phyloP scores from a whole-genome alignment of 2,888 invertebrate species.

The Spodoptera littoralis region DNA sequence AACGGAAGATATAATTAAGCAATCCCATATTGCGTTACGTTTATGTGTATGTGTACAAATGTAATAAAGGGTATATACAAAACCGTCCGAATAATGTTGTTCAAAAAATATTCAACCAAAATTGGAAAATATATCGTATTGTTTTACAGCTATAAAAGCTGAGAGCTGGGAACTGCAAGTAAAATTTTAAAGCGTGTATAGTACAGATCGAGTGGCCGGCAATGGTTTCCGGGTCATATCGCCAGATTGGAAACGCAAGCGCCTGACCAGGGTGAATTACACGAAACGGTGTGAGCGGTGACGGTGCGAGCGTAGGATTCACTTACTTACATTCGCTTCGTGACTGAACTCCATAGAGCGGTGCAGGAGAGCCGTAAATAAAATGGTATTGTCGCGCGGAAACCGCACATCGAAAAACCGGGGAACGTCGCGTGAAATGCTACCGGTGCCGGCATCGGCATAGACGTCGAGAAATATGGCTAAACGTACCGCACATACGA shows the following conservation, averaged over 20 bases:
- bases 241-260: conserved; percentile 69
- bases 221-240: conserved; percentile 73
- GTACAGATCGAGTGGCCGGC: conserved; percentile 60
- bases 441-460: conserved; percentile 75
- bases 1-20: no score
- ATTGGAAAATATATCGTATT: conserved; percentile 32
- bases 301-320: conserved; percentile 65
- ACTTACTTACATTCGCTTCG: conserved; percentile 73
- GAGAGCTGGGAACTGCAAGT: conserved; percentile 58
- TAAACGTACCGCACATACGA: conserved; percentile 75
- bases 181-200: conserved; percentile 63
- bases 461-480: conserved; percentile 81
- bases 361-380: conserved; percentile 79
- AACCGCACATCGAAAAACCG: conserved; percentile 83
- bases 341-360: conserved; percentile 74
- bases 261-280: conserved; percentile 67
- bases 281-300: conserved; percentile 59
- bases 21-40: no score
- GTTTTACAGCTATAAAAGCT: conserved; percentile 42
- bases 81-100: conserved; percentile 2
- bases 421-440: conserved; percentile 83
- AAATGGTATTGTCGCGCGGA: conserved; percentile 81
- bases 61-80: neutral
- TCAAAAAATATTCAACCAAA: conserved; percentile 22
- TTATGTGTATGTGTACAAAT: no score